Conservation (phyloP, 23 tunicate species). For the Phallusia fumigata region DNA sequence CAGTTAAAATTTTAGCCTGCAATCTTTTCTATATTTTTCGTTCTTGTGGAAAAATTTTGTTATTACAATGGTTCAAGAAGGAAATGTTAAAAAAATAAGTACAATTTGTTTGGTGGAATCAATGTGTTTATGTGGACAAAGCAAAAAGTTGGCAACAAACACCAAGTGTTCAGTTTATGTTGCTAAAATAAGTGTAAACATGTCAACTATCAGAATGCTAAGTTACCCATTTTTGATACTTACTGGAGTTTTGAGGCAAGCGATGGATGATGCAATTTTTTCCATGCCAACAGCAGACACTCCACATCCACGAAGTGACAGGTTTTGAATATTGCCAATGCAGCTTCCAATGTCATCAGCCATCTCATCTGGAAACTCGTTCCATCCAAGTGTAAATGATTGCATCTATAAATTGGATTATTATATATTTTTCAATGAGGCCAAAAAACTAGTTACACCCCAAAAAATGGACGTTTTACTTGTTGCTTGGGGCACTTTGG, state of each 20-base stretch:
- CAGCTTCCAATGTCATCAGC: slow-evolving; percentile 2
- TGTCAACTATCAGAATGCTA: not conserved
- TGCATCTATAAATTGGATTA: not conserved
- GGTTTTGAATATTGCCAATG: not conserved
- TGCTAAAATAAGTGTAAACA: not conserved
- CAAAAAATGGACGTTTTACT: no score
- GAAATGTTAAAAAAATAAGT: no score
- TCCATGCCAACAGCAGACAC: not conserved
- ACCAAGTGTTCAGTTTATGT: not conserved
- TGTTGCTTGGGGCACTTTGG: no score
- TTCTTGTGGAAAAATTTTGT: no score
- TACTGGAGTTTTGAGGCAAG: not conserved
- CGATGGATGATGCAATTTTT: not conserved
- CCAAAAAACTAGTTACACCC: no score
- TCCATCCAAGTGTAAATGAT: slow-evolving; percentile 2
- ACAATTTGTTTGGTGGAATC: no score
- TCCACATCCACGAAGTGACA: slow-evolving; percentile 1
- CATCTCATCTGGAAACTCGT: not conserved
- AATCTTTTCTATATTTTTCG: no score
- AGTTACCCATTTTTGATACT: not conserved
- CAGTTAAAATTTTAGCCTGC: no score
- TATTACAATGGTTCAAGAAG: no score
- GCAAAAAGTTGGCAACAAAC: not conserved
- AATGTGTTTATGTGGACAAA: not conserved
- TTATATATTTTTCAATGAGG: no score